Percentiles rank a stretch among this genome's conserved stretches.
Evolutionary conservation across 2,888 invertebrate species (phyloP).

Genomic region (Hemithea aestivaria): DNA sequence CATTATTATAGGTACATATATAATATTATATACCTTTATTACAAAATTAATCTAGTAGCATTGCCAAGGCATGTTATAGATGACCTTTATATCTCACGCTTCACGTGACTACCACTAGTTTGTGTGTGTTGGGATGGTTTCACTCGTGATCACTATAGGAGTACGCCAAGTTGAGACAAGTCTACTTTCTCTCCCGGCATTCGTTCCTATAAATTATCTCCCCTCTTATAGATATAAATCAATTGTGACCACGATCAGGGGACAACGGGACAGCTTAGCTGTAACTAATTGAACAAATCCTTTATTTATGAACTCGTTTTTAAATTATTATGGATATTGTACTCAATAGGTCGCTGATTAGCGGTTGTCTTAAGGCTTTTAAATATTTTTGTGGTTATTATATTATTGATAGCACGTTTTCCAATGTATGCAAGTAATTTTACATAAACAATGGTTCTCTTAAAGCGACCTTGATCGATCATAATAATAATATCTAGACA

Average conservation of each 20-base stretch:
- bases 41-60: slow-evolving; percentile 29
- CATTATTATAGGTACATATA: slow-evolving; percentile 6
- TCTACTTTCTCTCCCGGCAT: slow-evolving; percentile 51
- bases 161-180: slow-evolving; percentile 59
- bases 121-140: slow-evolving; percentile 35
- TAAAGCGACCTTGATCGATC: slow-evolving; percentile 50
- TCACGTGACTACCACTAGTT: slow-evolving; percentile 39
- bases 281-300: slow-evolving; percentile 12
- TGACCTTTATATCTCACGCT: slow-evolving; percentile 36
- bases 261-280: slow-evolving; percentile 16
- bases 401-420: too few species aligned
- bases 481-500: slow-evolving; percentile 52
- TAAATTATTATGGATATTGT: neutral
- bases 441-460: slow-evolving; percentile 30
- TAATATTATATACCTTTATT: slow-evolving; percentile 29
- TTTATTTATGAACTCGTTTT: slow-evolving; percentile 15
- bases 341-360: too few species aligned
- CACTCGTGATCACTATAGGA: slow-evolving; percentile 40
- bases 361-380: slow-evolving; percentile 15
- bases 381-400: slow-evolving; percentile 13
- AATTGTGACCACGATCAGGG: slow-evolving; percentile 32
- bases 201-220: slow-evolving; percentile 41
- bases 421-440: too few species aligned
- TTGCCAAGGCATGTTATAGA: slow-evolving; percentile 39
- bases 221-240: slow-evolving; percentile 38